A percentile compares a stretch with the other conserved stretches of the same genome.
Conservation (phyloP, 2,888 invertebrate species). For the Apamea crenata region DNA sequence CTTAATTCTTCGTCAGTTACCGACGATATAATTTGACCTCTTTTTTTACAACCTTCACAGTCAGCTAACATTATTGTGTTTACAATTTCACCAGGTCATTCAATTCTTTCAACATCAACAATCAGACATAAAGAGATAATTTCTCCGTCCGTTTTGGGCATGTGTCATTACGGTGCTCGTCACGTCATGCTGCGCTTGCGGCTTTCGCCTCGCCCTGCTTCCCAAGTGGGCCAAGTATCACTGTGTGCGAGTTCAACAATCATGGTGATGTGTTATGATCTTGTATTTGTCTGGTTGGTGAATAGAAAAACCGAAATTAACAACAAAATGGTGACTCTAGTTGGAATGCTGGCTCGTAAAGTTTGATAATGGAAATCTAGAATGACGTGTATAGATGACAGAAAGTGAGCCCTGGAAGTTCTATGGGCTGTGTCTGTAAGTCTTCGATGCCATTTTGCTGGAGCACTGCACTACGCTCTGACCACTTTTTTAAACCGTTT, state of each 20-base stretch:
- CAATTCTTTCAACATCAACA: constrained; percentile 32
- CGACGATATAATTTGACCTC: neutral
- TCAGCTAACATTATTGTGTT: neutral
- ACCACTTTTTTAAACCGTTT: too few relatives aligned
- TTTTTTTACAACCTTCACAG: neutral
- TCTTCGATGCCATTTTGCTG: neutral
- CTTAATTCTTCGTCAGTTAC: neutral
- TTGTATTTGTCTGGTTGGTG: constrained; percentile 7
- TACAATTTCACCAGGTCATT: neutral
- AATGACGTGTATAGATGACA: neutral
- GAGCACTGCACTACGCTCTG: too few relatives aligned
- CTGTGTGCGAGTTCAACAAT: constrained; percentile 41
- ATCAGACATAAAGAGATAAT: constrained; percentile 34
- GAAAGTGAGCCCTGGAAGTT: neutral
- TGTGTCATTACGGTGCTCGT: constrained; percentile 64
- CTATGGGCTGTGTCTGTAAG: neutral
- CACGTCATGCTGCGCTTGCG: constrained; percentile 65
- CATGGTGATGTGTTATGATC: constrained; percentile 49
- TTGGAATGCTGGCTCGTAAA: neutral
- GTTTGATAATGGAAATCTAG: neutral
- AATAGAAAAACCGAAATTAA: neutral
- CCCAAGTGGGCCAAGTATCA: constrained; percentile 78
- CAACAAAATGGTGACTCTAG: neutral
- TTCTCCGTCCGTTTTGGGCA: constrained; percentile 54
- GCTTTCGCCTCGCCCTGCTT: constrained; percentile 83